These are phyloP conservation scores for Sylvia atricapilla DNA, from an alignment of 2,113 vertebrate genomes.

Conservation along the genomic window DNA sequence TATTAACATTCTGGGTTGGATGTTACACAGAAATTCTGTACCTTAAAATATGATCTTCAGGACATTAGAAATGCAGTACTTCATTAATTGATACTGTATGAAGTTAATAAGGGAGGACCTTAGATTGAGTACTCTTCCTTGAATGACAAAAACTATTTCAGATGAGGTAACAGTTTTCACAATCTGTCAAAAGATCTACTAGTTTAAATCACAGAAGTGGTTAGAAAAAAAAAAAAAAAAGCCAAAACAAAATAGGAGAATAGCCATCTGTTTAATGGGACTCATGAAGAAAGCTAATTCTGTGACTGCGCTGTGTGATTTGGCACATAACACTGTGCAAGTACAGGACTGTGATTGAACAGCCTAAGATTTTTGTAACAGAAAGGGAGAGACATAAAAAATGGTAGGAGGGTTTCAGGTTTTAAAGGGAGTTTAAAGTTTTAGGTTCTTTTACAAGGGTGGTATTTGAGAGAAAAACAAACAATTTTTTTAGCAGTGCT, in stretches of 20 bases:
- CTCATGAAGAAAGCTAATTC: neutral
- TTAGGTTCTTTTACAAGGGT: neutral
- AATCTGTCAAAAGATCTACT: neutral
- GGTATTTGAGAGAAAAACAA: neutral
- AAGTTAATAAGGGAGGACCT: neutral
- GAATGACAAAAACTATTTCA: neutral
- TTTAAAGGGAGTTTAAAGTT: neutral
- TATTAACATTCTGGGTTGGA: neutral
- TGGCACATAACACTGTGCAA: neutral
- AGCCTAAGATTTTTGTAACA: slow-evolving; percentile 2
- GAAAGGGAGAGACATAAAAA: neutral
- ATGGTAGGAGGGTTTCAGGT: neutral
- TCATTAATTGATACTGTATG: neutral
- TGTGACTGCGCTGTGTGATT: neutral
- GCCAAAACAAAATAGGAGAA: neutral
- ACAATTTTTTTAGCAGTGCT: neutral
- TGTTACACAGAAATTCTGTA: neutral
- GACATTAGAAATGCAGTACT: neutral
- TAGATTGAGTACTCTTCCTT: neutral
- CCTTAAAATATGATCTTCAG: neutral
- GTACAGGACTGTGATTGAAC: slow-evolving; percentile 10
- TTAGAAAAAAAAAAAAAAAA: neutral
- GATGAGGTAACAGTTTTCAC: slow-evolving; percentile 2
- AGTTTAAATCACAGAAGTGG: neutral
- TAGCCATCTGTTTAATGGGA: slow-evolving; percentile 12